Conservation (phyloP, 2,797 vertebrate genomes). For the Crocodylus rhombifer region DNA sequence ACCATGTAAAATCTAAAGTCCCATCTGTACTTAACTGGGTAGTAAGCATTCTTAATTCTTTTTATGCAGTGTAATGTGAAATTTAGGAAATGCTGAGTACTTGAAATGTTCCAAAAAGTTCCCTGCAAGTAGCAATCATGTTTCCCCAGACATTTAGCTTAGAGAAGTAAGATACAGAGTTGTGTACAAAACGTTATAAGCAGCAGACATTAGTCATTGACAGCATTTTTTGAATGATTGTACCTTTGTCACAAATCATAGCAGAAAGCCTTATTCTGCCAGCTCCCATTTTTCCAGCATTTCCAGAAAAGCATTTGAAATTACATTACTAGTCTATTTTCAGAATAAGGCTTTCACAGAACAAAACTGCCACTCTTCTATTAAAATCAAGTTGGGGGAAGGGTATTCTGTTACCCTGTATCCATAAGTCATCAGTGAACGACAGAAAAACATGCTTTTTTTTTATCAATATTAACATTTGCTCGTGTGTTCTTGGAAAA, state of each 20-base stretch:
- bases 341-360: neutral
- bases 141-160: neutral
- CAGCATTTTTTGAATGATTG: neutral
- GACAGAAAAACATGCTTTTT: neutral
- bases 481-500: neutral
- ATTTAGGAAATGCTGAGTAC: constrained; percentile 6
- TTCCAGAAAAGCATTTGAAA: neutral
- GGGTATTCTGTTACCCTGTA: neutral
- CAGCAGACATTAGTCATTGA: neutral
- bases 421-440: neutral
- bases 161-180: neutral
- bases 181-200: neutral
- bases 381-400: constrained; percentile 32
- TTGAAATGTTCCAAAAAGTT: neutral
- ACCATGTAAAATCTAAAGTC: neutral
- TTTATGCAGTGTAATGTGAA: neutral
- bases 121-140: neutral
- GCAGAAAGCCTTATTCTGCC: neutral
- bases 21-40: neutral
- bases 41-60: neutral
- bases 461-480: neutral
- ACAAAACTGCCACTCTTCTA: neutral
- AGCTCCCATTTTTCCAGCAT: neutral
- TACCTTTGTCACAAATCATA: neutral
- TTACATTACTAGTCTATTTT: constrained; percentile 15